Conservation (phyloP, 2,888 invertebrate genomes). For the Spodoptera littoralis region DNA sequence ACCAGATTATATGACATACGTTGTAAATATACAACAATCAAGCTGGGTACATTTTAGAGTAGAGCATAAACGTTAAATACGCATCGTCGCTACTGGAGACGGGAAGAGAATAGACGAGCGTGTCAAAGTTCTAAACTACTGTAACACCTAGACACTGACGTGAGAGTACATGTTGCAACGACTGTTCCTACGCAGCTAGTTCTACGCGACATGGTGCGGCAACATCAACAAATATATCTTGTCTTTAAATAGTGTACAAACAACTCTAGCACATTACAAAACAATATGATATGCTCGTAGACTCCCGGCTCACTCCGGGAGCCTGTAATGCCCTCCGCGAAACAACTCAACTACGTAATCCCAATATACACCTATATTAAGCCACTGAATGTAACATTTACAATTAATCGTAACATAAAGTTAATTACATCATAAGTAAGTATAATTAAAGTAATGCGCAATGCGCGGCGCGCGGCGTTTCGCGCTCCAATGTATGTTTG, state of each 20-base stretch:
- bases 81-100: constrained; percentile 71
- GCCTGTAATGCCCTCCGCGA: constrained; percentile 57
- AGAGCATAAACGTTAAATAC: constrained; percentile 73
- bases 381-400: constrained; percentile 80
- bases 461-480: constrained; percentile 47
- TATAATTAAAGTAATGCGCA: constrained; percentile 53
- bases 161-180: constrained; percentile 72
- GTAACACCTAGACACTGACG: constrained; percentile 82
- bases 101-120: constrained; percentile 66
- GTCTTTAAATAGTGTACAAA: constrained; percentile 62
- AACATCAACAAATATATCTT: constrained; percentile 74
- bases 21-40: constrained; percentile 73
- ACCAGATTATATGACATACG: constrained; percentile 67
- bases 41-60: constrained; percentile 75
- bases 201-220: constrained; percentile 81
- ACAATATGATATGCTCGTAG: constrained; percentile 81
- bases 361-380: constrained; percentile 79
- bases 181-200: constrained; percentile 79
- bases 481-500: constrained; percentile 56
- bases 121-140: constrained; percentile 73
- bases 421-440: constrained; percentile 66
- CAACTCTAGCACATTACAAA: constrained; percentile 78
- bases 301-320: constrained; percentile 56
- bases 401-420: constrained; percentile 73
- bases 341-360: constrained; percentile 72